These are phyloP conservation scores for Taxidea taxus DNA, from an alignment of 2,113 vertebrate genomes.

Conservation along the genomic window DNA sequence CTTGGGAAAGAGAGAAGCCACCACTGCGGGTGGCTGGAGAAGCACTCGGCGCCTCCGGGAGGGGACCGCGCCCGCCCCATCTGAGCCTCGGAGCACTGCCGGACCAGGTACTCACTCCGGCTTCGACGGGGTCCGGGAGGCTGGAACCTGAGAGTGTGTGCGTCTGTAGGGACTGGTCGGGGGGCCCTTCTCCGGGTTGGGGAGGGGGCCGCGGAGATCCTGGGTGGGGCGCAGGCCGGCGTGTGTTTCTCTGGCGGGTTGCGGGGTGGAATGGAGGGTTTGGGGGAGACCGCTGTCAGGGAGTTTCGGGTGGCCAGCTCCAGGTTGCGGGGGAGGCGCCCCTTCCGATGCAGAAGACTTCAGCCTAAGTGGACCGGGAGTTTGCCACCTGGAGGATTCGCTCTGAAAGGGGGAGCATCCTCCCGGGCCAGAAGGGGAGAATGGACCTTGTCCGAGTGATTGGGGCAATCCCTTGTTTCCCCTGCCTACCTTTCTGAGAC, in stretches of 20 bases:
- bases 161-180: not conserved
- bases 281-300: not conserved
- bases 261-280: not conserved
- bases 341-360: conserved; percentile 8
- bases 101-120: conserved; percentile 44
- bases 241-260: not conserved
- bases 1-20: conserved; percentile 53
- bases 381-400: conserved; percentile 63
- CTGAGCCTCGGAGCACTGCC: not conserved
- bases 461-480: not conserved
- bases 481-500: not conserved
- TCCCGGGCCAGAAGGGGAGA: not conserved
- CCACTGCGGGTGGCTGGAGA: conserved; percentile 33
- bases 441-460: not conserved
- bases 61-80: conserved; percentile 9
- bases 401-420: conserved; percentile 39
- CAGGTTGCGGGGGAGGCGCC: not conserved
- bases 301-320: not conserved
- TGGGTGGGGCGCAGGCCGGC: conserved; percentile 63
- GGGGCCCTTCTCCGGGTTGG: not conserved
- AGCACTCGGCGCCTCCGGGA: not conserved
- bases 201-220: not conserved
- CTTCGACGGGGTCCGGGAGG: not conserved
- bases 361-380: not conserved
- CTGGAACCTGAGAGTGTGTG: not conserved